Conservation (phyloP, 2,113 vertebrate genomes). For the Nannobrachium achirus region DNA sequence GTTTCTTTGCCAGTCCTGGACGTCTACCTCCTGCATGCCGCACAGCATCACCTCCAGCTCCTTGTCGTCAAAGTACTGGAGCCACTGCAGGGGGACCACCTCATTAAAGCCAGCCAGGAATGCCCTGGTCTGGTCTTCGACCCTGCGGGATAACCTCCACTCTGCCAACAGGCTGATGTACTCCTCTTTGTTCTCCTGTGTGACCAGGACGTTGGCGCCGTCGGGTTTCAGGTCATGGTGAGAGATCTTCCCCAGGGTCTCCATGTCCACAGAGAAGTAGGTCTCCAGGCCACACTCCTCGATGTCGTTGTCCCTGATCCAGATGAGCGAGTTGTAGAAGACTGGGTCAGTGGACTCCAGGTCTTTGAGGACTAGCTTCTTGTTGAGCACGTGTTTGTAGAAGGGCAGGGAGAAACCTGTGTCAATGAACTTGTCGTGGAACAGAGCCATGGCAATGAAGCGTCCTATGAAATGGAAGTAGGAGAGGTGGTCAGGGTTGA, state of each 20-base stretch:
- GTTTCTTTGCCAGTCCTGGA: slow-evolving; percentile 90
- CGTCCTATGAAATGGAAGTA: slow-evolving; percentile 94
- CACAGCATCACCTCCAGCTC: slow-evolving; percentile 91
- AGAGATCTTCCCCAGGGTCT: slow-evolving; percentile 90
- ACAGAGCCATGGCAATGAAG: slow-evolving; percentile 93
- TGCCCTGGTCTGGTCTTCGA: slow-evolving; percentile 88
- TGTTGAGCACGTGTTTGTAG: slow-evolving; percentile 92
- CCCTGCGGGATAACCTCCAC: slow-evolving; percentile 87
- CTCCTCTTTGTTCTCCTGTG: slow-evolving; percentile 92
- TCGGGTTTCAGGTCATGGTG: slow-evolving; percentile 91
- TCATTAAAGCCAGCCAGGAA: slow-evolving; percentile 90
- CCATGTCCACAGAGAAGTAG: slow-evolving; percentile 93
- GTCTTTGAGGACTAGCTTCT: slow-evolving; percentile 91
- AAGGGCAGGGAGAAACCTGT: slow-evolving; percentile 92
- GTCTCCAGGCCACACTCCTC: slow-evolving; percentile 92
- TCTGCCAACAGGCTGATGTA: slow-evolving; percentile 92
- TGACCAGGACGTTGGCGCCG: slow-evolving; percentile 87
- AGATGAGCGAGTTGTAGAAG: slow-evolving; percentile 94
- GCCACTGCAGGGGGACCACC: slow-evolving; percentile 67
- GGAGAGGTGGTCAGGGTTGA: slow-evolving; percentile 92
- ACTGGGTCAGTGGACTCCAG: slow-evolving; percentile 92
- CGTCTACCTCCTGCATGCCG: slow-evolving; percentile 90
- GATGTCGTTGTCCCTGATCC: slow-evolving; percentile 92
- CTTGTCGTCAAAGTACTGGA: slow-evolving; percentile 82
- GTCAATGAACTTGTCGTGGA: slow-evolving; percentile 93